Evolutionary conservation across 2,888 invertebrate species (phyloP).

Genomic region (Tachina grossa): DNA sequence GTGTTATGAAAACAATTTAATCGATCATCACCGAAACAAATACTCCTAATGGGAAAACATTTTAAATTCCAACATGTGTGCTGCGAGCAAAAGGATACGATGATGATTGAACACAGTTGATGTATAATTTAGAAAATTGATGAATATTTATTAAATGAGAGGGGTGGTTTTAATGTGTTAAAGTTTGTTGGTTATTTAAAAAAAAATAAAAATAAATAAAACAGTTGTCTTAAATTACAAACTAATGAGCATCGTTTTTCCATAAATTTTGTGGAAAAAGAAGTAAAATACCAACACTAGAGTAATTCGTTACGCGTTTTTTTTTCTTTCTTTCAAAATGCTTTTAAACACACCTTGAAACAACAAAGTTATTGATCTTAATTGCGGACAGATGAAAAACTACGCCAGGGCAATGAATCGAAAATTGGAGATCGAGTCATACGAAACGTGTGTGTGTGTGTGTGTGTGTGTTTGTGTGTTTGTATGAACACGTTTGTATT

Average conservation of each 20-base stretch:
- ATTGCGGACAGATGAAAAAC: slow-evolving; percentile 44
- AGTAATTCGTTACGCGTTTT: slow-evolving; percentile 56
- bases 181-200: slow-evolving; percentile 44
- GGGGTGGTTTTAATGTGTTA: slow-evolving; percentile 62
- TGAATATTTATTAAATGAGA: not conserved
- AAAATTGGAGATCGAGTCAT: slow-evolving; percentile 40
- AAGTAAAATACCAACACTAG: slow-evolving; percentile 1
- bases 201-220: slow-evolving; percentile 39
- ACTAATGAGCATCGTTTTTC: slow-evolving; percentile 74
- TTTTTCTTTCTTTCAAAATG: slow-evolving; percentile 32
- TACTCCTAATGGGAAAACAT: slow-evolving; percentile 12
- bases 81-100: slow-evolving; percentile 1
- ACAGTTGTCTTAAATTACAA: slow-evolving; percentile 74
- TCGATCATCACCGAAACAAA: slow-evolving; percentile 66
- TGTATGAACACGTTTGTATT: not conserved
- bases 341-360: slow-evolving; percentile 67
- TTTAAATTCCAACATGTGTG: slow-evolving; percentile 64
- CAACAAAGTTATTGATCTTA: slow-evolving; percentile 56
- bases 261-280: slow-evolving; percentile 67
- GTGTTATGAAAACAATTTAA: slow-evolving; percentile 62
- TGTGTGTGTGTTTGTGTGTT: no score
- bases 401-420: slow-evolving; percentile 9
- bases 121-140: slow-evolving; percentile 23
- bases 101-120: not conserved
- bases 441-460: not conserved